Percentiles rank a stretch among this genome's conserved stretches.
These are phyloP conservation scores for Geotrypetes seraphini DNA, from an alignment of 2,797 vertebrate genomes.

Conservation along the genomic window DNA sequence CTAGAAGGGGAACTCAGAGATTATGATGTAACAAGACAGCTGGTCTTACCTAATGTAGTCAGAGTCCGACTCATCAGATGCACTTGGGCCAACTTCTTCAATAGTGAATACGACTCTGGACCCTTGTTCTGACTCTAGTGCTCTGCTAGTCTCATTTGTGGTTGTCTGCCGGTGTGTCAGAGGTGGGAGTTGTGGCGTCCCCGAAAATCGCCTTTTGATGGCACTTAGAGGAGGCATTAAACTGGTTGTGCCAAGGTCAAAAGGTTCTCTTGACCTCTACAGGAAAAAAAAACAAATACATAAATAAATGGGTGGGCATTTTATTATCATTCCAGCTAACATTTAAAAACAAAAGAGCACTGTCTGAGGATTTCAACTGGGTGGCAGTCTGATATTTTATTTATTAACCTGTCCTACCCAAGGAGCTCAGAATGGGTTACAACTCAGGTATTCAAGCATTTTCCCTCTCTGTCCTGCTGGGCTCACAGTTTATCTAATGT, in stretches of 20 bases:
- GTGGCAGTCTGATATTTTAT: too few relatives aligned
- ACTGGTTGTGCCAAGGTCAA: constrained; percentile 23
- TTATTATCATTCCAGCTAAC: too few relatives aligned
- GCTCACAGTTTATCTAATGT: too few relatives aligned
- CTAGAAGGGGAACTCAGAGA: too few relatives aligned
- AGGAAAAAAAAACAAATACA: neutral
- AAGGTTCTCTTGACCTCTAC: constrained; percentile 45
- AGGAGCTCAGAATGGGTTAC: too few relatives aligned
- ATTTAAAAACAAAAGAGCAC: too few relatives aligned
- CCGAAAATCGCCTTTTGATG: constrained; percentile 64
- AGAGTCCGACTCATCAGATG: constrained; percentile 11
- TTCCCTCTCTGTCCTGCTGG: too few relatives aligned
- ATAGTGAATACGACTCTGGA: constrained; percentile 52
- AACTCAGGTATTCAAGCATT: too few relatives aligned
- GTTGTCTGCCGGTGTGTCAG: constrained; percentile 49
- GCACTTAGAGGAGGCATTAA: constrained; percentile 14
- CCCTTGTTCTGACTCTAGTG: constrained; percentile 44
- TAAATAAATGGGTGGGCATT: too few relatives aligned
- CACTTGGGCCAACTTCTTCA: constrained; percentile 46
- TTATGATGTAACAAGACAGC: too few relatives aligned
- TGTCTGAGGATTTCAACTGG: too few relatives aligned
- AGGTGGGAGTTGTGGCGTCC: constrained; percentile 58
- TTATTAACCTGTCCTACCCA: too few relatives aligned
- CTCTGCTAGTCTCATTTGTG: constrained; percentile 32
- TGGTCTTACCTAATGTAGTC: constrained; percentile 34